These are phyloP conservation scores for Bolinopsis microptera DNA, from an alignment of 37 sponge, comb jelly and placozoan genomes.

Conservation along the genomic window DNA sequence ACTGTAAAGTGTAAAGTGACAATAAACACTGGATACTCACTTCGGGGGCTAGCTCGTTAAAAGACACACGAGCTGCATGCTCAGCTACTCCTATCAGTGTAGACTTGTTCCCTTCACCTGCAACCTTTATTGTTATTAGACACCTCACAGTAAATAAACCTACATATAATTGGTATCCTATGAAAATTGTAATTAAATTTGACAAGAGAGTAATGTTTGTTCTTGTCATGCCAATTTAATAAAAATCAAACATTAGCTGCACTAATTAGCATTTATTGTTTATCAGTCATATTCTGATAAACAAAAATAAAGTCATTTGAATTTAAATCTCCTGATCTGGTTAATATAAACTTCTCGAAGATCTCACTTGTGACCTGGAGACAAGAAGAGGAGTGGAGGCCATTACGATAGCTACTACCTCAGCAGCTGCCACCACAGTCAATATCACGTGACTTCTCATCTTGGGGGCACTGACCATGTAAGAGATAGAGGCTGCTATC, in stretches of 20 bases:
- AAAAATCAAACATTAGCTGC: too few species aligned
- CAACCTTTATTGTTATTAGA: background rate
- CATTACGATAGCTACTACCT: background rate
- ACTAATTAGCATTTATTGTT: too few species aligned
- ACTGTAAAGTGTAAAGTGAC: background rate
- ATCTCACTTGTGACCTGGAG: background rate
- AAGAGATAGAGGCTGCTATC: background rate
- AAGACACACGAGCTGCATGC: background rate
- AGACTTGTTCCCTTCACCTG: background rate
- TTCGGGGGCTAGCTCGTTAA: background rate
- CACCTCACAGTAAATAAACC: too few species aligned
- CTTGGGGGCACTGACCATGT: background rate
- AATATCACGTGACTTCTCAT: background rate
- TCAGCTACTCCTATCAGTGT: background rate
- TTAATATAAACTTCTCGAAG: too few species aligned
- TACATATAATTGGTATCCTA: too few species aligned
- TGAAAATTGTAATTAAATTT: too few species aligned
- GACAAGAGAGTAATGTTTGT: too few species aligned
- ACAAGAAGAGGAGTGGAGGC: background rate
- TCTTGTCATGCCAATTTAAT: too few species aligned
- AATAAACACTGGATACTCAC: background rate
- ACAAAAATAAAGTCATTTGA: too few species aligned
- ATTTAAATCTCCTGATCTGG: too few species aligned
- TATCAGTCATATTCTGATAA: too few species aligned
- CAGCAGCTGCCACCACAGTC: background rate